Evolutionary conservation across 92 coral and sea anemone genomes (phyloP).

Genomic region (Epizoanthus rinbou): DNA sequence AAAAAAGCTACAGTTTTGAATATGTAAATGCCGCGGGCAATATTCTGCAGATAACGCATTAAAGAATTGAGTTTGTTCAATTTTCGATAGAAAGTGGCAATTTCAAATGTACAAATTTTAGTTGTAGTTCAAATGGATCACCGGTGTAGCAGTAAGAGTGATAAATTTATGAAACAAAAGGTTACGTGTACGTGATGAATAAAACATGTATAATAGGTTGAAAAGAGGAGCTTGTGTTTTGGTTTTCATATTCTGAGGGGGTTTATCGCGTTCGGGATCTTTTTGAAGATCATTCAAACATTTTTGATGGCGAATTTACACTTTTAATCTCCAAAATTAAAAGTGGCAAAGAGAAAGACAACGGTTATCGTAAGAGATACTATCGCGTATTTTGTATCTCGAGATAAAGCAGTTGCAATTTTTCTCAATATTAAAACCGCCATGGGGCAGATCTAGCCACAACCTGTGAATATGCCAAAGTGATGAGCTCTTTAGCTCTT

Average conservation of each 20-base stretch:
- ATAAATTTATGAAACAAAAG: slow-evolving; percentile 52
- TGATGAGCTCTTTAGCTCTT: slow-evolving; percentile 46
- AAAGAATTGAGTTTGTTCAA: background rate
- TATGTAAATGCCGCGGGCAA: background rate
- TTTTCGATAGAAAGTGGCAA: slow-evolving; percentile 5
- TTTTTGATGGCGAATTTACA: slow-evolving; percentile 46
- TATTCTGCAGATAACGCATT: slow-evolving; percentile 14
- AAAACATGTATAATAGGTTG: slow-evolving; percentile 68
- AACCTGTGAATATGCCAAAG: slow-evolving; percentile 38
- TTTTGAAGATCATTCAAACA: slow-evolving; percentile 64
- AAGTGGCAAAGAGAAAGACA: slow-evolving; percentile 58
- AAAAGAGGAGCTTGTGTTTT: slow-evolving; percentile 57
- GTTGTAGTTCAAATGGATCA: background rate
- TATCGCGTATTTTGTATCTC: slow-evolving; percentile 38
- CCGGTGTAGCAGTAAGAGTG: background rate
- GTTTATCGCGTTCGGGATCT: slow-evolving; percentile 79
- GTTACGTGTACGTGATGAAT: slow-evolving; percentile 64
- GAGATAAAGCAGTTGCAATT: slow-evolving; percentile 44
- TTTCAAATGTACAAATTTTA: slow-evolving; percentile 17
- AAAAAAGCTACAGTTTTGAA: background rate
- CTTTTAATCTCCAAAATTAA: slow-evolving; percentile 73
- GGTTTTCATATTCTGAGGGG: slow-evolving; percentile 56
- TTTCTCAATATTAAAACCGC: slow-evolving; percentile 46
- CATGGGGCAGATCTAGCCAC: slow-evolving; percentile 37
- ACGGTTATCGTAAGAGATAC: slow-evolving; percentile 37